A percentile compares a stretch with the other conserved stretches of the same genome.
Conservation (phyloP, 2,888 invertebrate genomes). For the Lasioglossum morio region DNA sequence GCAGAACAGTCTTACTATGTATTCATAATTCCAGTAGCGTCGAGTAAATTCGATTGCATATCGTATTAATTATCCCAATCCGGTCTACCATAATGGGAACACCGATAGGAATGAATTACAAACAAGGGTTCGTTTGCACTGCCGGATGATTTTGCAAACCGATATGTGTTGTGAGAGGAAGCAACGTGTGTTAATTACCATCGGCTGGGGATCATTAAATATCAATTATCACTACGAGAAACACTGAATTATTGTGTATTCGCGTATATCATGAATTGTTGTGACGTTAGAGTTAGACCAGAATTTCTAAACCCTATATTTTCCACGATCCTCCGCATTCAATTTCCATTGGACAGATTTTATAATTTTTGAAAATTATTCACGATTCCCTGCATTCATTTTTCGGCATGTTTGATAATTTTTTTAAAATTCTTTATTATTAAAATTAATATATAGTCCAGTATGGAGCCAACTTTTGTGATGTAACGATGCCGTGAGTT, state of each 20-base stretch:
- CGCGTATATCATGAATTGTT: background rate
- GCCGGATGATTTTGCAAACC: background rate
- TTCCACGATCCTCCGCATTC: too few relatives aligned
- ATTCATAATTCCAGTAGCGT: background rate
- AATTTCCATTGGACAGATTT: too few relatives aligned
- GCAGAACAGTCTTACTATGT: background rate
- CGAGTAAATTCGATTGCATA: background rate
- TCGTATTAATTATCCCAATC: conserved; percentile 21
- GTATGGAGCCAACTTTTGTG: background rate
- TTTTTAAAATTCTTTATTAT: too few relatives aligned
- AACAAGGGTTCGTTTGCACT: background rate
- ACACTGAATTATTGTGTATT: background rate
- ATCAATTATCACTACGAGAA: background rate
- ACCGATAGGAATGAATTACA: background rate
- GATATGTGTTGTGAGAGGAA: background rate
- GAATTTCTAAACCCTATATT: background rate
- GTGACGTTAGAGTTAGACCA: background rate
- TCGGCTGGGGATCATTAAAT: background rate
- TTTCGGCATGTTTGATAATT: background rate
- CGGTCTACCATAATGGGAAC: background rate
- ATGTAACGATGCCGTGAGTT: background rate
- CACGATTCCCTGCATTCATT: too few relatives aligned
- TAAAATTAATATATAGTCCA: background rate
- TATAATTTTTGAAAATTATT: background rate
- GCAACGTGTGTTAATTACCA: background rate